Evolutionary conservation across 2,888 invertebrate species (phyloP).

Genomic region (Sinodicranocentrus sp.): DNA sequence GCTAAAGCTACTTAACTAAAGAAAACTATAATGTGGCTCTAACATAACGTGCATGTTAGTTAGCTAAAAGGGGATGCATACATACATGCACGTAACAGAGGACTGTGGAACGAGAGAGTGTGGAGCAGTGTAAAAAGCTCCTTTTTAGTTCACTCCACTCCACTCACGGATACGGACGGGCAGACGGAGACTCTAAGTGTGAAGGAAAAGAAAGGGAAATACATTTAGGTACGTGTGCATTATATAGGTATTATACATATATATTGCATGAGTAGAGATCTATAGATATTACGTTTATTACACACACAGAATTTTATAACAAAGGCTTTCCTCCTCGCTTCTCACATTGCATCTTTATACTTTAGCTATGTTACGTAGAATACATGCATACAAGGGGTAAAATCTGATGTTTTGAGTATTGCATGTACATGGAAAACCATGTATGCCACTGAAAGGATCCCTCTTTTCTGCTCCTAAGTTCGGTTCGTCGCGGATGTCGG

Average conservation of each 20-base stretch:
- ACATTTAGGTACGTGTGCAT: background rate
- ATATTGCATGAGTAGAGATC: background rate
- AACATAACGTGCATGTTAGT: slow-evolving; percentile 18
- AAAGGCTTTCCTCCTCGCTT: background rate
- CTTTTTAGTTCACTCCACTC: slow-evolving; percentile 47
- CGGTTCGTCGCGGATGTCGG: slow-evolving; percentile 52
- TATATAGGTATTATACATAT: slow-evolving; percentile 11
- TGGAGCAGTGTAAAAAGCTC: slow-evolving; percentile 21
- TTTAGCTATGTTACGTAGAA: background rate
- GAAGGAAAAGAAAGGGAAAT: slow-evolving; percentile 30
- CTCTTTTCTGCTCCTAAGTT: slow-evolving; percentile 31
- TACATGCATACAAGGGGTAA: background rate
- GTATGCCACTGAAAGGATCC: slow-evolving; percentile 34
- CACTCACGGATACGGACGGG: slow-evolving; percentile 40
- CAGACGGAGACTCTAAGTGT: slow-evolving; percentile 38
- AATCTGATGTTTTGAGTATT: background rate
- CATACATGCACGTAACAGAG: no score
- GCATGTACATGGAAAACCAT: background rate
- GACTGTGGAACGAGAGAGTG: background rate
- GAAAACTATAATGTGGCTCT: background rate
- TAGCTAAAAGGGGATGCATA: background rate
- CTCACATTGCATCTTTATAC: background rate
- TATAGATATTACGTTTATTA: background rate
- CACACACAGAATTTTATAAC: background rate
- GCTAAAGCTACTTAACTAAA: background rate